Evolutionary conservation across 2,113 vertebrate genomes (phyloP).

Genomic region (Sapayoa aenigma): DNA sequence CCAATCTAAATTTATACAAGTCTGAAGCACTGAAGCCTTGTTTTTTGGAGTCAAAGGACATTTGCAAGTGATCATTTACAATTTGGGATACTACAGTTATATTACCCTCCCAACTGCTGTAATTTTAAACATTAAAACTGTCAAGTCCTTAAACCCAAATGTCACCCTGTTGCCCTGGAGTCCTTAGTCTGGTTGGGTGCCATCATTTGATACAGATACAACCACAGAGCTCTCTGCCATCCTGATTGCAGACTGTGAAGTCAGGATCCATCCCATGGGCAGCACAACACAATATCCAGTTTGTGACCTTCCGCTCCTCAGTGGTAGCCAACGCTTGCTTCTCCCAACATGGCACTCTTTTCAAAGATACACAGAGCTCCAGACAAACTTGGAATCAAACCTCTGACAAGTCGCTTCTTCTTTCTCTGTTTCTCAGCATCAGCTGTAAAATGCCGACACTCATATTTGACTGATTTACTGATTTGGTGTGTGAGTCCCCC

Average conservation of each 20-base stretch:
- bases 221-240: not conserved
- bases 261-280: not conserved
- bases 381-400: not conserved
- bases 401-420: not conserved
- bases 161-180: not conserved
- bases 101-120: not conserved
- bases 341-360: not conserved
- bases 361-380: not conserved
- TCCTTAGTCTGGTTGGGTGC: not conserved
- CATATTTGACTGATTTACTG: not conserved
- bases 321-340: not conserved
- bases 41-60: not conserved
- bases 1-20: not conserved
- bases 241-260: not conserved
- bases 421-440: not conserved
- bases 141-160: not conserved
- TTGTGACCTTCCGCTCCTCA: not conserved
- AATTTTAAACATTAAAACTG: not conserved
- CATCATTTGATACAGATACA: not conserved
- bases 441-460: not conserved
- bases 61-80: not conserved
- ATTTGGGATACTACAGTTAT: not conserved
- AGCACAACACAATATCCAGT: not conserved
- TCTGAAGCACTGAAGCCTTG: not conserved
- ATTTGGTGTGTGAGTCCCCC: not conserved